phyloP scores from a whole-genome alignment of 1,140 invertebrate genomes.

The Papilio aristodemus region DNA sequence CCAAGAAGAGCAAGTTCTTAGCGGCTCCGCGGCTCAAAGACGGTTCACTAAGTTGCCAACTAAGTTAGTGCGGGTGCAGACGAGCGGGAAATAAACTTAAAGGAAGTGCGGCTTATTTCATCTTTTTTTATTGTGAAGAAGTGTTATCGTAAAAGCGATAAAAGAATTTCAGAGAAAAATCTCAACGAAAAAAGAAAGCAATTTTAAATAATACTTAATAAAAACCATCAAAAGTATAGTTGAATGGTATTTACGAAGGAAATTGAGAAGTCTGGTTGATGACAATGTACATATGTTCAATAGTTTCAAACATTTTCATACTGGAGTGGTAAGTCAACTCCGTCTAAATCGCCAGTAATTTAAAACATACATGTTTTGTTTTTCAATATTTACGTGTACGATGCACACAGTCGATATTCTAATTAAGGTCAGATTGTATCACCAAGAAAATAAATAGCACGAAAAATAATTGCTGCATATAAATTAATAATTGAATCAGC shows the following conservation, averaged over 20 bases:
- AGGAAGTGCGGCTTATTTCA: constrained; percentile 12
- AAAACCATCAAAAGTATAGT: too few relatives aligned
- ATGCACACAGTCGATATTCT: too few relatives aligned
- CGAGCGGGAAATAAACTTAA: constrained; percentile 13
- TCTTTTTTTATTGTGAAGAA: neutral
- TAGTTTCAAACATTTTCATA: too few relatives aligned
- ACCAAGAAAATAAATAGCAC: too few relatives aligned
- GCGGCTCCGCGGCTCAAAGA: constrained; percentile 17
- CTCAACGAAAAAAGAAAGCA: neutral
- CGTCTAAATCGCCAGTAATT: too few relatives aligned
- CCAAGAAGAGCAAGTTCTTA: constrained; percentile 6
- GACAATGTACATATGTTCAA: too few relatives aligned
- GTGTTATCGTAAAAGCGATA: neutral
- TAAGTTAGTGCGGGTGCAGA: constrained; percentile 22
- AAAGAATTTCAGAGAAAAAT: constrained; percentile 7
- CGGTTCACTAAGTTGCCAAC: constrained; percentile 20
- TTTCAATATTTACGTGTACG: too few relatives aligned
- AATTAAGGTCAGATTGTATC: too few relatives aligned
- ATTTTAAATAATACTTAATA: neutral
- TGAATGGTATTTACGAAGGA: too few relatives aligned
- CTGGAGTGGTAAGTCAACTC: too few relatives aligned
- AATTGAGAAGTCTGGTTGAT: too few relatives aligned
- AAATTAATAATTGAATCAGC: neutral
- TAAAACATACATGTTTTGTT: too few relatives aligned
- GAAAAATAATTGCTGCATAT: neutral